Percentiles rank a stretch among this genome's conserved stretches.
Evolutionary conservation across 2,113 vertebrate genomes (phyloP).

Genomic region (Hypocryptadius cinnamomeus): DNA sequence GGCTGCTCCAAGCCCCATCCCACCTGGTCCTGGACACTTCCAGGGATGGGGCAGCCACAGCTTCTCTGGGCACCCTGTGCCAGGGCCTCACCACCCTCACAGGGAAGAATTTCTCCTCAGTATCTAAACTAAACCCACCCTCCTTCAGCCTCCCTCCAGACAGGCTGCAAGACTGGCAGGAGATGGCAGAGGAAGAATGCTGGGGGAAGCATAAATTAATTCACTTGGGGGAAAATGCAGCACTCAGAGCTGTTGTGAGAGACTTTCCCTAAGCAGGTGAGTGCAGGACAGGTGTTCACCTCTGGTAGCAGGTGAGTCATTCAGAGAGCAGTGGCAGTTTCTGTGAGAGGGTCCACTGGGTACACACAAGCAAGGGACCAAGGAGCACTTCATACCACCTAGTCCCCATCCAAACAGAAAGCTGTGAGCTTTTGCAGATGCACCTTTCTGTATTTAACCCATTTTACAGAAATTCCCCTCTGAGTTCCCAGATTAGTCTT

Average conservation of each 20-base stretch:
- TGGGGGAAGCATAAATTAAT: neutral
- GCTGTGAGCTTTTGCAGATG: neutral
- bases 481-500: neutral
- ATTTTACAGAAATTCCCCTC: neutral
- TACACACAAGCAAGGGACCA: neutral
- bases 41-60: neutral
- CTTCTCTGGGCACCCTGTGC: neutral
- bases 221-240: neutral
- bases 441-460: neutral
- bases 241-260: neutral
- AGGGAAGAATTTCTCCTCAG: neutral
- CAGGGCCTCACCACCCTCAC: neutral
- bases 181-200: neutral
- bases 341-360: neutral
- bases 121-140: neutral
- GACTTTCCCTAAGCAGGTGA: neutral
- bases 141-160: neutral
- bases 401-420: neutral
- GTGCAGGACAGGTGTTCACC: neutral
- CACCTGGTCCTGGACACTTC: rapidly evolving
- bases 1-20: neutral
- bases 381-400: rapidly evolving
- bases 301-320: neutral
- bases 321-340: neutral
- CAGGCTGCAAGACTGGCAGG: neutral